Evolutionary conservation across 2,797 vertebrate genomes (phyloP).

Genomic region (Rhynchonycteris naso): DNA sequence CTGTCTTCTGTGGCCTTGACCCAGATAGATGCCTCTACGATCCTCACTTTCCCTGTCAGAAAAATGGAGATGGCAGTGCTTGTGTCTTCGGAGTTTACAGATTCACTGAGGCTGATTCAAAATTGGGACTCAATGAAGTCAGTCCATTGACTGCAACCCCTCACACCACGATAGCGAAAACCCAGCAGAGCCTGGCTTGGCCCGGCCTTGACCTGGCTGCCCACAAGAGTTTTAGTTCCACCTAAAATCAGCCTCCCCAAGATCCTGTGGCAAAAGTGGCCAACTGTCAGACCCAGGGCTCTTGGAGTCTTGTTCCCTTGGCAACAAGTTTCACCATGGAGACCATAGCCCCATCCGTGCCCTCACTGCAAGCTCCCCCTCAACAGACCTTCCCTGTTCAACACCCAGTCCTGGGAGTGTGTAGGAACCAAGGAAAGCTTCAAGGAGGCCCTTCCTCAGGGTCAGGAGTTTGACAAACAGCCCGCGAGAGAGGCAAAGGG

Average conservation of each 20-base stretch:
- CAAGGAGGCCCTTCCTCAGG: background rate
- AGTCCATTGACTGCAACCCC: background rate
- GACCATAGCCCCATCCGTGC: slow-evolving; percentile 78
- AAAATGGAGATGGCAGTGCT: background rate
- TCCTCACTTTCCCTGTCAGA: background rate
- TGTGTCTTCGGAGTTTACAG: background rate
- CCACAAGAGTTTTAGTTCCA: slow-evolving; percentile 16
- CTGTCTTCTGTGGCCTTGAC: background rate
- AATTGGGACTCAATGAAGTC: background rate
- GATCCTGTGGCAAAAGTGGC: slow-evolving; percentile 70
- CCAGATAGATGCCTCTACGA: background rate
- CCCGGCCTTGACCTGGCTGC: slow-evolving; percentile 48
- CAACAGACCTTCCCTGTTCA: slow-evolving; percentile 56
- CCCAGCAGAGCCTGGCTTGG: background rate
- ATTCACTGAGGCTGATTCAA: background rate
- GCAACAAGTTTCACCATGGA: slow-evolving; percentile 82
- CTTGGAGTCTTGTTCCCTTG: slow-evolving; percentile 81
- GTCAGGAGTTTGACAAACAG: background rate
- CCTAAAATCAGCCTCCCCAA: slow-evolving; percentile 36
- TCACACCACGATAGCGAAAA: background rate
- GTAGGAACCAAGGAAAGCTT: background rate
- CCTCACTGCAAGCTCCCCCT: slow-evolving; percentile 63
- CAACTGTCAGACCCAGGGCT: slow-evolving; percentile 73
- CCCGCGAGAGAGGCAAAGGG: background rate
- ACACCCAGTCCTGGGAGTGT: slow-evolving; percentile 12